Conservation (phyloP, 2,888 invertebrate genomes). For the Rotaria magnacalcarata region DNA sequence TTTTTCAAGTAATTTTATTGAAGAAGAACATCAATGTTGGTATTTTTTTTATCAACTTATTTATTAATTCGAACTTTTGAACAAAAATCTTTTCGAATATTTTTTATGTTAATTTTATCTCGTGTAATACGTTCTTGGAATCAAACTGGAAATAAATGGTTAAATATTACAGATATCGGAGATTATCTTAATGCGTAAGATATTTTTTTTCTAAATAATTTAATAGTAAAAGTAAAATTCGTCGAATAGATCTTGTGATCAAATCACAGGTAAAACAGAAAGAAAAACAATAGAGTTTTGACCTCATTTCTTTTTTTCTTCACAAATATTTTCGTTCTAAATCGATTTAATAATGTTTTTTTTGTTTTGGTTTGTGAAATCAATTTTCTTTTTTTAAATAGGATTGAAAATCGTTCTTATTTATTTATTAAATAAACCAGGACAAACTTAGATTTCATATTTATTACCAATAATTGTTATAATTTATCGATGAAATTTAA, state of each 20-base stretch:
- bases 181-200: constrained; percentile 58
- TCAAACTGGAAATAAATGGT: constrained; percentile 81
- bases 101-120: constrained; percentile 59
- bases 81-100: background rate
- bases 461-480: background rate
- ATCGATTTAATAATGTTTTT: too few species aligned
- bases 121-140: constrained; percentile 71
- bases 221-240: too few species aligned
- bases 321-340: too few species aligned
- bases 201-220: too few species aligned
- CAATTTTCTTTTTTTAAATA: constrained; percentile 68
- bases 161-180: constrained; percentile 70
- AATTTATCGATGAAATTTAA: background rate
- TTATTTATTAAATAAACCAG: constrained; percentile 64
- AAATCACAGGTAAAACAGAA: too few species aligned
- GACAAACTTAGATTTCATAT: background rate
- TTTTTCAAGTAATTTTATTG: constrained; percentile 81
- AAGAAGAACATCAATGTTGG: constrained; percentile 90
- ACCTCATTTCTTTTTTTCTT: too few species aligned
- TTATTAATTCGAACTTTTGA: constrained; percentile 47
- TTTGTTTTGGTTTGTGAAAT: too few species aligned
- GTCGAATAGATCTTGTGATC: too few species aligned
- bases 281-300: too few species aligned
- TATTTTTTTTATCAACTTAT: constrained; percentile 73
- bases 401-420: constrained; percentile 85